Conservation (phyloP, 37 sponge, comb jelly and placozoan genomes). For the Haliclona indistincta region DNA sequence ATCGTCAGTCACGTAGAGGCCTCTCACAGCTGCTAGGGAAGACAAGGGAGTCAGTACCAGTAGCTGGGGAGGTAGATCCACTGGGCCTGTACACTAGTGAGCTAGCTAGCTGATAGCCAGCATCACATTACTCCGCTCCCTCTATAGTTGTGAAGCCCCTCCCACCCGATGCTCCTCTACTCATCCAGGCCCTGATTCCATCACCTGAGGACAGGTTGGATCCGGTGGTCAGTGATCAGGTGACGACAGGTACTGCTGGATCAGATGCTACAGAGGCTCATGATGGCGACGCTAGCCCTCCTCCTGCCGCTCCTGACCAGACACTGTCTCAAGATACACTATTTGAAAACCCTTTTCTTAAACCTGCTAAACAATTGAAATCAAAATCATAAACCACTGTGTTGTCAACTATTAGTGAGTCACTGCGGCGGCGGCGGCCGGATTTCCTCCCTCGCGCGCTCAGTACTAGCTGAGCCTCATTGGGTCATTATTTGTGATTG, state of each 20-base stretch:
- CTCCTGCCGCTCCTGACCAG: background rate
- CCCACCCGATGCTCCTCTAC: conserved; percentile 31
- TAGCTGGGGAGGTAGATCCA: conserved; percentile 46
- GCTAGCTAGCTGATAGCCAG: too few relatives aligned
- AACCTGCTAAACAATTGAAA: conserved; percentile 52
- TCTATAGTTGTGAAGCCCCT: conserved; percentile 13
- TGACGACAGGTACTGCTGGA: background rate
- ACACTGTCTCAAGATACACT: background rate
- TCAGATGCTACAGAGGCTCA: background rate
- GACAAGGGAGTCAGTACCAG: conserved; percentile 57
- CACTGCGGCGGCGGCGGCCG: too few relatives aligned
- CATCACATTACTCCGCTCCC: background rate
- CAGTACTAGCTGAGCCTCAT: too few relatives aligned
- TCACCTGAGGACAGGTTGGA: conserved; percentile 54
- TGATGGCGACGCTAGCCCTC: background rate
- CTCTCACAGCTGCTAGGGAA: conserved; percentile 66
- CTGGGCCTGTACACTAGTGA: conserved; percentile 32
- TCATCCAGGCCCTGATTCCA: conserved; percentile 54
- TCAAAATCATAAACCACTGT: conserved; percentile 15
- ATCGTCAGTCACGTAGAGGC: conserved; percentile 35
- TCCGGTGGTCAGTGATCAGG: background rate
- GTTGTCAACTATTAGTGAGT: background rate
- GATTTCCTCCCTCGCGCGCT: too few relatives aligned
- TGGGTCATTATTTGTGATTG: too few relatives aligned
- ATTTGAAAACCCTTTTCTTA: conserved; percentile 67